Evolutionary conservation across 35 echinoderm and acorn worm species (phyloP).

Genomic region (Ptychodera flava): DNA sequence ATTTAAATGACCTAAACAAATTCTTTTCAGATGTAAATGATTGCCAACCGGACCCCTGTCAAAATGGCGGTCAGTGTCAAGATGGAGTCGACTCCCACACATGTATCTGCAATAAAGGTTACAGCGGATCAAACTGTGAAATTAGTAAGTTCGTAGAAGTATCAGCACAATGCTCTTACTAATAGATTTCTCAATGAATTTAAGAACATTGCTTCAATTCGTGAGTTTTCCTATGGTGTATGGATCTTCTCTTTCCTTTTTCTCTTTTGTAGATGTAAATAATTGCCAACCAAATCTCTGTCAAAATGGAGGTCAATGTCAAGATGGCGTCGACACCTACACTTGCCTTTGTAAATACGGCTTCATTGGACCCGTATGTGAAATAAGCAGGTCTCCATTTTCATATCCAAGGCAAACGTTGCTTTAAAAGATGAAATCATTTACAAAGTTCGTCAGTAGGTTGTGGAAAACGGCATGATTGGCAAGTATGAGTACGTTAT

Average conservation of each 20-base stretch:
- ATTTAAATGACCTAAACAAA: background rate
- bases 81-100: slow-evolving; percentile 29
- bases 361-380: background rate
- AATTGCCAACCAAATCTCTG: background rate
- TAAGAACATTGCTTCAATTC: background rate
- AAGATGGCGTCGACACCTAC: background rate
- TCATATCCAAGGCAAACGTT: background rate
- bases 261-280: background rate
- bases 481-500: background rate
- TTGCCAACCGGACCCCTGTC: slow-evolving; percentile 39
- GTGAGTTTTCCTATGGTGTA: background rate
- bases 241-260: background rate
- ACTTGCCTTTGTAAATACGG: background rate
- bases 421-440: background rate
- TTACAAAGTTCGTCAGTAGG: background rate
- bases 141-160: background rate
- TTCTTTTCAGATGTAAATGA: slow-evolving; percentile 26
- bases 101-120: slow-evolving; percentile 37
- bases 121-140: slow-evolving; percentile 36
- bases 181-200: background rate
- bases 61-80: slow-evolving; percentile 28
- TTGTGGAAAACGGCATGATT: background rate
- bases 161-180: background rate
- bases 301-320: background rate
- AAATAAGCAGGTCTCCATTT: background rate